Conservation (phyloP, 2,113 vertebrate genomes). For the Corythornis vintsioides region DNA sequence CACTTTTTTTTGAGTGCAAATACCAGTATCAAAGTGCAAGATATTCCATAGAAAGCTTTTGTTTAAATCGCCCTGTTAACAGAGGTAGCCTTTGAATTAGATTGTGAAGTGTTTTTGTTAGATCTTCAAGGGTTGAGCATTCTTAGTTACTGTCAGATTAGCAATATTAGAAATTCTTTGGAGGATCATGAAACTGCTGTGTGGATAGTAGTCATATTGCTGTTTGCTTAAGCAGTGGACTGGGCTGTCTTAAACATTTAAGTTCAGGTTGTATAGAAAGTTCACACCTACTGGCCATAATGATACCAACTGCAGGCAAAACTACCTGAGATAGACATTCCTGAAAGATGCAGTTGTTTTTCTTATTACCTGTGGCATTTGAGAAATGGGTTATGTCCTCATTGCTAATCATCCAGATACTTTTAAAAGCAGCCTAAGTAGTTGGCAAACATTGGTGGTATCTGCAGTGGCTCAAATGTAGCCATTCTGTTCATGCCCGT, state of each 20-base stretch:
- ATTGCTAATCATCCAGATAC: not conserved
- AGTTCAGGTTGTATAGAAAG: not conserved
- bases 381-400: not conserved
- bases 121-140: not conserved
- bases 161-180: not conserved
- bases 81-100: not conserved
- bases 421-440: not conserved
- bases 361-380: not conserved
- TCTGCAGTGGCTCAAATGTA: not conserved
- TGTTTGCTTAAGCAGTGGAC: not conserved
- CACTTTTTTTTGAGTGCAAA: not conserved
- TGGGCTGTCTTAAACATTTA: not conserved
- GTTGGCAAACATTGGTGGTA: not conserved
- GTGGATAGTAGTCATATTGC: not conserved
- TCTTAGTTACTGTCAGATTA: not conserved
- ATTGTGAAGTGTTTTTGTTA: not conserved
- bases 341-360: not conserved
- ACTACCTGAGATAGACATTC: not conserved
- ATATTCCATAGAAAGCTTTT: not conserved
- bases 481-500: not conserved
- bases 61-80: not conserved
- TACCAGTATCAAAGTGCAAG: not conserved
- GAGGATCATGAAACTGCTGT: not conserved
- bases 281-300: not conserved
- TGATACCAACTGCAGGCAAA: not conserved